Evolutionary conservation across 1,140 invertebrate species (phyloP), one percentile per base, ranked within the genome.

Genomic region (Coenobita brevimanus): DNA sequence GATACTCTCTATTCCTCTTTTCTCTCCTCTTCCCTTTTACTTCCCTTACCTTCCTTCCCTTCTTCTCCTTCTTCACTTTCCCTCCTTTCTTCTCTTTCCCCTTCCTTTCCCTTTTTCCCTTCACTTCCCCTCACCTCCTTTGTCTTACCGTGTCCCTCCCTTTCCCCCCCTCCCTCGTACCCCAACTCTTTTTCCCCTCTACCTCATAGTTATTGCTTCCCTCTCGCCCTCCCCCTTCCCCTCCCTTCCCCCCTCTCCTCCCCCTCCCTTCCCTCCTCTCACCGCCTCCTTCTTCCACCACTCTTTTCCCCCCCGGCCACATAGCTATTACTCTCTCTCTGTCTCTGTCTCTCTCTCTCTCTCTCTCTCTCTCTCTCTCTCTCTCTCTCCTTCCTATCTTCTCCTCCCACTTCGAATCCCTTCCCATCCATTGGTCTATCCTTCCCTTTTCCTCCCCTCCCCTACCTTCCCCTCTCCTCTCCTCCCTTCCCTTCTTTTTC

Each of bases 291-390:
- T 50, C 46, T 8, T 17, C 46, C 46, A 50, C 46, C 46, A 50
- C 46, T 17, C 46, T 50, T 17, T 50, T 50, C 46, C 46, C 46
- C 6, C 46, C 46, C 6, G 17, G 46, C 46, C 46, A 6, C 46
- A 50, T n/a, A 50, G 17, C 17, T 50, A 50, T 50, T 17, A 6
- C 46, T 17, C 46, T 50, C 46, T 17, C 6, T 17, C 46, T 17
- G 46, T 50, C 46, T 50, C 46, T 50, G 6, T 50, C 46, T 8
- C 46, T 50, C 46, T 50, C 46, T 17, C 27, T 69, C 64, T 69
- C 64, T 69, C 64, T 69, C 64, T 69, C 27, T 69, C 27, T 69
- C 27, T 69, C 13, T 41, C 38, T 75, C 38, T 41, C 38, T 75
- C 38, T 36, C 38, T 41, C 38, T 41, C 38, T 36, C 38, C 36